Conservation (phyloP, 2,797 vertebrate species). For the Hephaestus fuliginosus region DNA sequence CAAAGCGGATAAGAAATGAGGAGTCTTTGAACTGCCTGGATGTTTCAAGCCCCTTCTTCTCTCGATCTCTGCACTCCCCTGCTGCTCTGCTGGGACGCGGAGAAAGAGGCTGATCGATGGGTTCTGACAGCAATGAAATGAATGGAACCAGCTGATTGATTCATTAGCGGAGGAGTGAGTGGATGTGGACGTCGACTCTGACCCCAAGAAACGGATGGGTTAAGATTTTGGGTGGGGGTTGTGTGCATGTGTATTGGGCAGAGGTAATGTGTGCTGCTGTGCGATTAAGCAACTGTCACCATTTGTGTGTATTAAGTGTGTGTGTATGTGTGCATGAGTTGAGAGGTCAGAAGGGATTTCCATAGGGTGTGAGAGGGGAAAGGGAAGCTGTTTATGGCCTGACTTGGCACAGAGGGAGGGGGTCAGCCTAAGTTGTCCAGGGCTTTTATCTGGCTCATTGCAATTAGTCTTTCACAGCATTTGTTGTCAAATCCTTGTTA, state of each 20-base stretch:
- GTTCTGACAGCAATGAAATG: slow-evolving; percentile 79
- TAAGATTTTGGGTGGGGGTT: slow-evolving; percentile 26
- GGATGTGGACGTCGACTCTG: slow-evolving; percentile 53
- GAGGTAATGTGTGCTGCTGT: slow-evolving; percentile 50
- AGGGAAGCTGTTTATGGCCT: slow-evolving; percentile 75
- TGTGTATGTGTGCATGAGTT: slow-evolving; percentile 22
- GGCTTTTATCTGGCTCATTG: slow-evolving; percentile 73
- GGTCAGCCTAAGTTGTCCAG: slow-evolving; percentile 65
- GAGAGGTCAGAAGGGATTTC: slow-evolving; percentile 71
- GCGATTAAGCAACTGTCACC: slow-evolving; percentile 68
- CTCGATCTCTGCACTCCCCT: slow-evolving; percentile 62
- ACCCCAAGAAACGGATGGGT: slow-evolving; percentile 52
- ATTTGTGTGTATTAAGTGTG: slow-evolving; percentile 45
- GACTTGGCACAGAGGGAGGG: slow-evolving; percentile 79
- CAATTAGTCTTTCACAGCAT: slow-evolving; percentile 74
- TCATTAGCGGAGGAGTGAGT: slow-evolving; percentile 72
- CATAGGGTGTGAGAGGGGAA: slow-evolving; percentile 75
- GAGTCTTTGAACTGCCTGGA: slow-evolving; percentile 74
- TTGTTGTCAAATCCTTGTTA: slow-evolving; percentile 46
- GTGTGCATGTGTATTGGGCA: slow-evolving; percentile 41
- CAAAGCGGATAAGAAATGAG: slow-evolving; percentile 63
- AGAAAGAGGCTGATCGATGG: slow-evolving; percentile 79
- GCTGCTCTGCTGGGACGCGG: slow-evolving; percentile 68
- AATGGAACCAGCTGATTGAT: slow-evolving; percentile 83
- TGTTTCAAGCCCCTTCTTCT: slow-evolving; percentile 62